Percentiles rank a stretch among this genome's conserved stretches.
Conservation (phyloP, 1,140 invertebrate species). For the Aphelinus atriplicis region DNA sequence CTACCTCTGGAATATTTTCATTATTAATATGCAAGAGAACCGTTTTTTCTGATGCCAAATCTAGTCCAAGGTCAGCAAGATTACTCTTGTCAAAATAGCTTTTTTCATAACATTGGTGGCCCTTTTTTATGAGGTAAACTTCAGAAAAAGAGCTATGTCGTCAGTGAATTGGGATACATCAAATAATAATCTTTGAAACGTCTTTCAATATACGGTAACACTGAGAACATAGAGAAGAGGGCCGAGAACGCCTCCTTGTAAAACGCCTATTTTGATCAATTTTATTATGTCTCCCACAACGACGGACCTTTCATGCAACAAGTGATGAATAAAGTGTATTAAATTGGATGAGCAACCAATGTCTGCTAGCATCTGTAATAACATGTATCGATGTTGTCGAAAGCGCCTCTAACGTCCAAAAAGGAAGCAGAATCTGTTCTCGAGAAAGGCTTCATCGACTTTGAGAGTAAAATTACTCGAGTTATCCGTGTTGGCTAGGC, state of each 20-base stretch:
- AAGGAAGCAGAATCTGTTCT: slow-evolving; percentile 2
- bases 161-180: slow-evolving; percentile 35
- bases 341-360: too few relatives aligned
- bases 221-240: slow-evolving; percentile 40
- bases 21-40: slow-evolving; percentile 11
- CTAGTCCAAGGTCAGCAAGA: not conserved
- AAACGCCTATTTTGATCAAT: slow-evolving; percentile 34
- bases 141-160: slow-evolving; percentile 35
- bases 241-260: slow-evolving; percentile 41
- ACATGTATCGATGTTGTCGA: not conserved
- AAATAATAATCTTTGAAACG: slow-evolving; percentile 1
- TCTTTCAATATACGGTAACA: slow-evolving; percentile 32
- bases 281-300: too few relatives aligned
- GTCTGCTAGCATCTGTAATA: too few relatives aligned
- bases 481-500: not conserved
- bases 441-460: not conserved
- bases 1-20: not conserved
- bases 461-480: not conserved
- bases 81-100: not conserved
- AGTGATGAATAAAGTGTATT: not conserved
- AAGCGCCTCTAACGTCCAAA: not conserved
- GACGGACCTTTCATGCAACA: too few relatives aligned
- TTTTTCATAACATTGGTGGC: not conserved
- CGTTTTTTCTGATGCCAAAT: slow-evolving; percentile 4
- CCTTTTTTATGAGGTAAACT: not conserved